Base-by-base conservation (phyloP, 2,888 invertebrate genomes). In the Nymphalis urticae region DNA sequence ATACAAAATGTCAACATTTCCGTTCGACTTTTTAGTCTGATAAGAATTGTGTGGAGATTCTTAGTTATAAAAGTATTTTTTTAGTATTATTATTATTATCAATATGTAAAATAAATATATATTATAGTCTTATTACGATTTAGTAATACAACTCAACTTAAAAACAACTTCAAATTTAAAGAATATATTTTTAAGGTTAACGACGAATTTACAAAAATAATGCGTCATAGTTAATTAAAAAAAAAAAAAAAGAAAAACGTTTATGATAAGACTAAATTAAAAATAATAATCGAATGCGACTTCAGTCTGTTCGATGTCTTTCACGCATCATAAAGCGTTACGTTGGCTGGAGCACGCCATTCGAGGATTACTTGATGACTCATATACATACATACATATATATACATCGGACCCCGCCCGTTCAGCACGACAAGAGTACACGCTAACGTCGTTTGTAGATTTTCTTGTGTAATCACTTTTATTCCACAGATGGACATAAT, bases 1-100 rank as follows among this genome's bases (percentile, higher is more conserved):
- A 78, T 82, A 81, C 79, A 85, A 90, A 91, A 90, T 91, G 91
- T 90, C 91, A 90, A 83, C 87, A 82, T 88, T 90, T 91, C 90
- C 90, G 90, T 85, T 87, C 64, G 64, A 32, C 19, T 56, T 64
- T 61, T 64, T 60, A 42, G 58, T 48, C 62, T 69, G 59, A 71
- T 73, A 68, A 71, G 24, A 76, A 64, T 75, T 72, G 58, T 62
- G 62, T 61, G 47, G 66, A 79, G 78, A 81, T 75, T 79, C 69
- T 48, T 32, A 21, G 16, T 56, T 27, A 9, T 56, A 21, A 9
- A 58, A 47, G 5, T 59, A 51, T 21, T 21, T 19, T 51, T 51
- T 0, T 19, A n/a, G 2, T 51, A 51, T 51, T 19, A 19, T 51
- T 19, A 51, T 10, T 51, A 21, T 3, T 7, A 51, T 21, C 2